A percentile compares a stretch with the other conserved stretches of the same genome.
phyloP scores from a whole-genome alignment of 2,888 invertebrate species.

The Amblyteles armatorius region DNA sequence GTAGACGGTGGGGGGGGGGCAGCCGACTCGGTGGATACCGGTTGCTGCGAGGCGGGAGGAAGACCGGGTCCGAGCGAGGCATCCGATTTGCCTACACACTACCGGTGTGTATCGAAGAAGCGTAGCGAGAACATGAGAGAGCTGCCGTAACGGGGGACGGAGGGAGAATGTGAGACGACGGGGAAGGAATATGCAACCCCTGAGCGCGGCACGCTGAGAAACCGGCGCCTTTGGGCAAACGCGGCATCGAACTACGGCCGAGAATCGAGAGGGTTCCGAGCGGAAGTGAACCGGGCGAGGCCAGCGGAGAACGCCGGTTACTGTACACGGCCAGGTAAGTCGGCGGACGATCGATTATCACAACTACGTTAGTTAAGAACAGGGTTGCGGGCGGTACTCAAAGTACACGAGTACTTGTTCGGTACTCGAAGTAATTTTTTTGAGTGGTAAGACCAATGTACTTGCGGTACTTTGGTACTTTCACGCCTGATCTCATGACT shows the following conservation, averaged over 20 bases:
- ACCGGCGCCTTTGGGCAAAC: not conserved
- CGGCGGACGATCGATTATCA: too few species aligned
- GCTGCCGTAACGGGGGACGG: constrained; percentile 75
- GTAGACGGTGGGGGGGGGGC: constrained; percentile 50
- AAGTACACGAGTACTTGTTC: too few species aligned
- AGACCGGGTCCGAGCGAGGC: constrained; percentile 26
- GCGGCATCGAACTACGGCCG: not conserved
- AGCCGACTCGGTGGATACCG: constrained; percentile 41
- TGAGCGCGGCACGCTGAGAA: not conserved
- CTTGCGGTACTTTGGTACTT: too few species aligned
- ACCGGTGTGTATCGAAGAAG: constrained; percentile 35
- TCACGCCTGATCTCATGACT: too few species aligned
- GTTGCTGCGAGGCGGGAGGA: constrained; percentile 21
- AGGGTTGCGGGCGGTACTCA: too few species aligned
- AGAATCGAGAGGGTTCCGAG: not conserved
- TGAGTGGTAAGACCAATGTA: too few species aligned
- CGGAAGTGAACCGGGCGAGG: not conserved
- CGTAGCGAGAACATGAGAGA: constrained; percentile 75
- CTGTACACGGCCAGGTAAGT: too few species aligned
- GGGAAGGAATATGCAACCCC: not conserved
- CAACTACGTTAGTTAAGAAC: too few species aligned
- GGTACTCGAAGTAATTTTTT: too few species aligned
- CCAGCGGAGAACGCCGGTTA: too few species aligned
- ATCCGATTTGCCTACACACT: constrained; percentile 49
- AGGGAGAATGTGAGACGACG: not conserved